Evolutionary conservation across 2,888 invertebrate genomes (phyloP).

Genomic region (Chydorus sphaericus): DNA sequence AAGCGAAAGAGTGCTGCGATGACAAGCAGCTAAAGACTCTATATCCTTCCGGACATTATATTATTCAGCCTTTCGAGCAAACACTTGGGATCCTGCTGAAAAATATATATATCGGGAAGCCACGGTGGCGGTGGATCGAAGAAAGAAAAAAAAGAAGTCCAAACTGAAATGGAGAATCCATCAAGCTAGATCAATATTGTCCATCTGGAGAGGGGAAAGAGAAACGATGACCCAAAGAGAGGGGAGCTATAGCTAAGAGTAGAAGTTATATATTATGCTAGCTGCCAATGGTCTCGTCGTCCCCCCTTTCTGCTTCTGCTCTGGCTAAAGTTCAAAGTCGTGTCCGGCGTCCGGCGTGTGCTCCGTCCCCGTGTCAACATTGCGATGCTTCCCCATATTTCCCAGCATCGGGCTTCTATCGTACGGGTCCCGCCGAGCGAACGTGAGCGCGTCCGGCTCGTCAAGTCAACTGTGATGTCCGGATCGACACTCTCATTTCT

Average conservation of each 20-base stretch:
- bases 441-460: neutral
- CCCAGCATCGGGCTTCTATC: neutral
- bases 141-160: neutral
- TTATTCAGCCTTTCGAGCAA: neutral
- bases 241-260: too few relatives aligned
- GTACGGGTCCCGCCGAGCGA: neutral
- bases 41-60: neutral
- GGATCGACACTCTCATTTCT: constrained; percentile 4
- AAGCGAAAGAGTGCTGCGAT: too few relatives aligned
- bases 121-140: neutral
- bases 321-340: constrained; percentile 3
- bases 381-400: constrained; percentile 4
- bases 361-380: constrained; percentile 1
- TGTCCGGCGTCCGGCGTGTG: neutral
- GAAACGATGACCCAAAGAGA: neutral
- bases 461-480: too few relatives aligned
- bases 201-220: neutral
- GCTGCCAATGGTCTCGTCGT: too few relatives aligned
- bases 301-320: neutral
- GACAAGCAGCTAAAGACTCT: constrained; percentile 3
- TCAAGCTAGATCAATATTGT: constrained; percentile 8
- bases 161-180: constrained; percentile 5
- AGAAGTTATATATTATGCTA: neutral
- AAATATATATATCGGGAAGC: too few relatives aligned
- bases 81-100: neutral